Evolutionary conservation across 2,888 invertebrate genomes (phyloP).

Genomic region (Drosophila mulleri): DNA sequence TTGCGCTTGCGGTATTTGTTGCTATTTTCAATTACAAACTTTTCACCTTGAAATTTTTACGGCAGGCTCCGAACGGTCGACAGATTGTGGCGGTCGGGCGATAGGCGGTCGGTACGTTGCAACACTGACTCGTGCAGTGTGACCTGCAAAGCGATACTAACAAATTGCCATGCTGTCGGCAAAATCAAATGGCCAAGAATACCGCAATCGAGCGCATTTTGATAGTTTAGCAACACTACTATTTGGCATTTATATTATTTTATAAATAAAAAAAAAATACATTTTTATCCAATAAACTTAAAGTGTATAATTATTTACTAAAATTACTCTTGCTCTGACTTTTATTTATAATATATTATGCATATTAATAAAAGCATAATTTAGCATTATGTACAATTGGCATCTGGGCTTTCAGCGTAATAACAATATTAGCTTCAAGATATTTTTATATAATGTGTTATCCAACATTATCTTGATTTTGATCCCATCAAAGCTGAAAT

Average conservation of each 20-base stretch:
- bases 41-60: slow-evolving; percentile 79
- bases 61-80: slow-evolving; percentile 63
- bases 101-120: slow-evolving; percentile 48
- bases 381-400: no score
- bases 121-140: slow-evolving; percentile 51
- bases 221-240: slow-evolving; percentile 8
- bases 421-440: background rate
- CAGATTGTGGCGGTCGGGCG: slow-evolving; percentile 62
- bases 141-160: slow-evolving; percentile 32
- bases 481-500: no score
- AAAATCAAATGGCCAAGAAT: background rate
- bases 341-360: no score
- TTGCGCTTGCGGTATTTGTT: slow-evolving; percentile 59
- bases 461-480: background rate
- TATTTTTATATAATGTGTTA: background rate
- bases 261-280: no score
- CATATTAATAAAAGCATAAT: no score
- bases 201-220: background rate
- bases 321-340: no score
- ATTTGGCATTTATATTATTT: slow-evolving; percentile 7
- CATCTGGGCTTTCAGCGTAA: no score
- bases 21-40: slow-evolving; percentile 70
- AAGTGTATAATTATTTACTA: no score
- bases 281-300: background rate
- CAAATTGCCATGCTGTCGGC: slow-evolving; percentile 13